Base-by-base conservation (phyloP, 2,888 invertebrate genomes). In the Spisula solida region DNA sequence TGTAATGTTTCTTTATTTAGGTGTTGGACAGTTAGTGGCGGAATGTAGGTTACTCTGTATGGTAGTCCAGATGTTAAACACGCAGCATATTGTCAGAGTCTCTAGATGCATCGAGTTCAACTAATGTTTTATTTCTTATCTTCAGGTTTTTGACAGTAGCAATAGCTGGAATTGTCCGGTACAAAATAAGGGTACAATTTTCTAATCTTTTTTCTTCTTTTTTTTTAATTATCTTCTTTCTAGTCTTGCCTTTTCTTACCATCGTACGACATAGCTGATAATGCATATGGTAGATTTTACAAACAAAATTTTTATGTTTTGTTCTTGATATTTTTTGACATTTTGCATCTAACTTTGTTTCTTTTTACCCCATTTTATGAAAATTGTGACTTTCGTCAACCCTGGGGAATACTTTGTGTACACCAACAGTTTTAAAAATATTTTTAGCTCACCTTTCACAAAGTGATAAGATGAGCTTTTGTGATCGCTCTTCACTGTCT, bases 221-320 rank as follows among this genome's bases (percentile, higher is more conserved):
- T 90, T 86, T 90, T 89, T 82, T 79, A 55, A 48, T 34, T 55
- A 66, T 85, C 82, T 87, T 87, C 60, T 66, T 85, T 81, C 88
- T 90, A 90, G 90, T 86, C 90, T 90, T 90, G 88, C 88, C 86
- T 88, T 86, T 79, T 83, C n/a, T 86, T 83, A 70, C 85, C 81
- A 84, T 88, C 87, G 86, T 87, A 81, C 51, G 56, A 81, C 84
- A 60, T 86, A 88, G 70, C 55, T 60, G 66, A 88, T 60, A 82
- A 75, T 82, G 81, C 85, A 51, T 86, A 89, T 88, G 90, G 87
- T 90, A 90, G 90, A 88, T 34, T 41, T 70, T 56, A 55, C 81
- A 80, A 79, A 85, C 56, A 41, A 56, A 56, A 48, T 12, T 84
- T n/a, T 84, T 83, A 20, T 47, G 25, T 78, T 34, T 56, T 31